Evolutionary conservation across 2,797 vertebrate genomes (phyloP).

Genomic region (Phalloptychus januarius): DNA sequence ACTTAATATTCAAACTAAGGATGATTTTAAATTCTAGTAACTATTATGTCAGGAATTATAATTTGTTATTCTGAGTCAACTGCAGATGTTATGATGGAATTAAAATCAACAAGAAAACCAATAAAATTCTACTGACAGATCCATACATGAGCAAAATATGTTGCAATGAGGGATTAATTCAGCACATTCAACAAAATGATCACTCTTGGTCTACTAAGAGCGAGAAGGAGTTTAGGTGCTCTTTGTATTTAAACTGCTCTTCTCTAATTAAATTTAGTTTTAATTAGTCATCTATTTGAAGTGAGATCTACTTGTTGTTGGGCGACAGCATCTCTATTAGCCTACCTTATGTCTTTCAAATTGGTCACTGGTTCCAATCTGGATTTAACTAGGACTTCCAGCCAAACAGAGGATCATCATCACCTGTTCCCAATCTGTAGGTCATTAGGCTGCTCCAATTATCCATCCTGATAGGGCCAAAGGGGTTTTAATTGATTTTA

Average conservation of each 20-base stretch:
- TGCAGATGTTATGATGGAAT: neutral
- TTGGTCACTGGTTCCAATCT: neutral
- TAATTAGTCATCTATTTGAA: neutral
- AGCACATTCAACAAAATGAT: too few species aligned
- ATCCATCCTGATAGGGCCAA: neutral
- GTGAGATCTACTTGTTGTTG: neutral
- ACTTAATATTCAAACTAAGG: neutral
- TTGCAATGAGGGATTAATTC: too few species aligned
- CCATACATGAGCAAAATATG: neutral
- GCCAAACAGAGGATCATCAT: neutral
- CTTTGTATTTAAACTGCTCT: too few species aligned
- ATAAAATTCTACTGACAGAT: neutral
- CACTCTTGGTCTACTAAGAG: too few species aligned
- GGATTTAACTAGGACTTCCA: neutral
- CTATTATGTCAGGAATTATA: neutral
- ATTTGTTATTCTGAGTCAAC: neutral
- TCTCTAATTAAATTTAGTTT: too few species aligned
- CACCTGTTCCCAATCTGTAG: slow-evolving; percentile 1
- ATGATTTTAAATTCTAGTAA: neutral
- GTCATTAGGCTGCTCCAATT: neutral
- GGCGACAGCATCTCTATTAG: neutral
- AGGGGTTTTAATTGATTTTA: neutral
- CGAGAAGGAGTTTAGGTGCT: too few species aligned
- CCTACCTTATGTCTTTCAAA: neutral
- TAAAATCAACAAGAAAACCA: neutral